Evolutionary conservation across 2,797 vertebrate genomes (phyloP).

Genomic region (Muscicapa striata): DNA sequence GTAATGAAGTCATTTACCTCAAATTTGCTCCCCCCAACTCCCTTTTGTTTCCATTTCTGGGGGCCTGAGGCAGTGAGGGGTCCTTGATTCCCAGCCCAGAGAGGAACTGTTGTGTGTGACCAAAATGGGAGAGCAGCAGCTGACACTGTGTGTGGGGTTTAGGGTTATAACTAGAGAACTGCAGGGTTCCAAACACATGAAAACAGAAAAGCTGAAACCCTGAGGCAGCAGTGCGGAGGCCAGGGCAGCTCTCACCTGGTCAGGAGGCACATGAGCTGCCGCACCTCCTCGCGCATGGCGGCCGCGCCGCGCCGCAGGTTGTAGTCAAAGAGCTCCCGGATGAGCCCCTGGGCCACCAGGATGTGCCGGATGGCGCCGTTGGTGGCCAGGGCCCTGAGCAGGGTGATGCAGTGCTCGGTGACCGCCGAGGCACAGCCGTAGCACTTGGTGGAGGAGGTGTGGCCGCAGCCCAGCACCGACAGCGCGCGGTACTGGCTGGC

Average conservation of each 20-base stretch:
- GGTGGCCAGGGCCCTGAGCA: conserved; percentile 93
- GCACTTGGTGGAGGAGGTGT: conserved; percentile 97
- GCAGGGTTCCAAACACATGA: fast-evolving
- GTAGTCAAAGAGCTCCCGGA: conserved; percentile 96
- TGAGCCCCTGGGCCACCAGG: conserved; percentile 95
- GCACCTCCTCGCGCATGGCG: conserved; percentile 94
- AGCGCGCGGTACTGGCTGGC: conserved; percentile 97
- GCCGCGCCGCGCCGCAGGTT: conserved; percentile 92
- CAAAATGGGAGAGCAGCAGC: background rate
- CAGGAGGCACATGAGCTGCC: conserved; percentile 96
- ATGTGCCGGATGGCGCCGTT: conserved; percentile 95
- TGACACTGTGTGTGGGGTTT: fast-evolving
- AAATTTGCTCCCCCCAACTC: background rate
- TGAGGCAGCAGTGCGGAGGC: fast-evolving
- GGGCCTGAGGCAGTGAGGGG: background rate
- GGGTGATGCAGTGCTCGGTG: conserved; percentile 95
- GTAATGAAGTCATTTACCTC: background rate
- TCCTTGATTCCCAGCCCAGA: background rate
- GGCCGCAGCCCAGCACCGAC: conserved; percentile 93
- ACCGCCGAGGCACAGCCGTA: conserved; percentile 97
- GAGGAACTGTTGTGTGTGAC: background rate
- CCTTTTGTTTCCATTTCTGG: fast-evolving
- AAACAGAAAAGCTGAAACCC: fast-evolving
- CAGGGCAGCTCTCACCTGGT: conserved; percentile 83
- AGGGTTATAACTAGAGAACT: fast-evolving